A percentile compares a stretch with the other conserved stretches of the same genome.
Conservation (phyloP, 35 echinoderm and acorn worm genomes). For the Heliocidaris erythrogramma region DNA sequence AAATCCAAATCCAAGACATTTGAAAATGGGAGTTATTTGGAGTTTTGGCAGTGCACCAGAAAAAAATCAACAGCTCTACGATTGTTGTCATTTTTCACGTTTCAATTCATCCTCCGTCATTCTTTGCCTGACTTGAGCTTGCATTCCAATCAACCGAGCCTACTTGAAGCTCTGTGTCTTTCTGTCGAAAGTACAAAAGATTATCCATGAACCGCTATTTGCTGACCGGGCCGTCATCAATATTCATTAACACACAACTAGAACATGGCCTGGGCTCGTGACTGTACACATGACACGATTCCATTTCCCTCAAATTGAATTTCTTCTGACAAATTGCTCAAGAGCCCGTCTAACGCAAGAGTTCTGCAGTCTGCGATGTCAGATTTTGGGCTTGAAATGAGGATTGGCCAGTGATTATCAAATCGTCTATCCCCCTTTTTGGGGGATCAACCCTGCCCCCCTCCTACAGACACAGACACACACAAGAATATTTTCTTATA, state of each 20-base stretch:
- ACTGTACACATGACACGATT: neutral
- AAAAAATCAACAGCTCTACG: neutral
- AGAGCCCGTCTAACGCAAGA: neutral
- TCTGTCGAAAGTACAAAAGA: neutral
- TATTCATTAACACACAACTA: conserved; percentile 4
- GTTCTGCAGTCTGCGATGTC: neutral
- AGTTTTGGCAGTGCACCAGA: no score
- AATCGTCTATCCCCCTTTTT: neutral
- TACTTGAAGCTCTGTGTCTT: neutral
- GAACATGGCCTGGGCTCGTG: neutral
- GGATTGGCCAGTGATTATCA: neutral
- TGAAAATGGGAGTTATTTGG: no score
- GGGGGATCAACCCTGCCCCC: no score
- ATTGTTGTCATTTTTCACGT: neutral
- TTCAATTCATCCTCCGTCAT: neutral
- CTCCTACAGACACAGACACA: no score
- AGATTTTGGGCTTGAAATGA: neutral
- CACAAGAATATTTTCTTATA: no score
- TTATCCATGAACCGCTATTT: neutral
- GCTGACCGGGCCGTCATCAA: neutral
- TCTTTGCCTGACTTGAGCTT: neutral
- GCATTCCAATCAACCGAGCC: neutral
- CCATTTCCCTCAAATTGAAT: neutral
- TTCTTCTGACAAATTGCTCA: neutral
- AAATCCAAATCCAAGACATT: no score